A percentile compares a stretch with the other conserved stretches of the same genome.
Conservation (phyloP, 2,797 vertebrate genomes). For the Sparidentex hasta region DNA sequence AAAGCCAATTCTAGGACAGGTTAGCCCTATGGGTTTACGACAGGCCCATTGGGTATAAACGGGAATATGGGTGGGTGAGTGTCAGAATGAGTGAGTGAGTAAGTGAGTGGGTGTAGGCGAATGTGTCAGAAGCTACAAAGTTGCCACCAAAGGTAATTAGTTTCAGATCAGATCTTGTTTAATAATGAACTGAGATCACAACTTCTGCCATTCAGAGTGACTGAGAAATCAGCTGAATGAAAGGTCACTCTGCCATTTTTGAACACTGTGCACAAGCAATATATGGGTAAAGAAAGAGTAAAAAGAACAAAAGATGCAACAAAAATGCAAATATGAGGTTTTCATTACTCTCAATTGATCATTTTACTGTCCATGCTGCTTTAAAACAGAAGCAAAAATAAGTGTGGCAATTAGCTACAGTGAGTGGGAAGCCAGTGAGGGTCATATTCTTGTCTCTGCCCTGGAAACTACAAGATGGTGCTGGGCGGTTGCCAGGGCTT, state of each 20-base stretch:
- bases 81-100: background rate
- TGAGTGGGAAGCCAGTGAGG: conserved; percentile 5
- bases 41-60: background rate
- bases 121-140: background rate
- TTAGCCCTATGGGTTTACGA: background rate
- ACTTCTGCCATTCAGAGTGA: background rate
- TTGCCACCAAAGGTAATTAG: background rate
- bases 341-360: background rate
- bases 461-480: background rate
- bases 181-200: conserved; percentile 20
- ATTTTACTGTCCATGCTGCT: background rate
- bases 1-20: background rate
- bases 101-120: background rate
- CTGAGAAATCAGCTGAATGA: background rate
- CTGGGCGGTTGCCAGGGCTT: too few relatives aligned
- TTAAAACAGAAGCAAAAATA: conserved; percentile 1
- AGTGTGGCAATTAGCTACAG: background rate
- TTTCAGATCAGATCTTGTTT: conserved; percentile 26
- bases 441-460: background rate
- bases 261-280: background rate
- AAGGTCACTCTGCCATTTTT: background rate
- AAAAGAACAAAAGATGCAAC: background rate
- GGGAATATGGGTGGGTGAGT: background rate
- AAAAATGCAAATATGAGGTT: conserved; percentile 8
- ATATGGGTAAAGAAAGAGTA: background rate